Conservation (phyloP, 2,113 vertebrate species). For the Microtus montanus region DNA sequence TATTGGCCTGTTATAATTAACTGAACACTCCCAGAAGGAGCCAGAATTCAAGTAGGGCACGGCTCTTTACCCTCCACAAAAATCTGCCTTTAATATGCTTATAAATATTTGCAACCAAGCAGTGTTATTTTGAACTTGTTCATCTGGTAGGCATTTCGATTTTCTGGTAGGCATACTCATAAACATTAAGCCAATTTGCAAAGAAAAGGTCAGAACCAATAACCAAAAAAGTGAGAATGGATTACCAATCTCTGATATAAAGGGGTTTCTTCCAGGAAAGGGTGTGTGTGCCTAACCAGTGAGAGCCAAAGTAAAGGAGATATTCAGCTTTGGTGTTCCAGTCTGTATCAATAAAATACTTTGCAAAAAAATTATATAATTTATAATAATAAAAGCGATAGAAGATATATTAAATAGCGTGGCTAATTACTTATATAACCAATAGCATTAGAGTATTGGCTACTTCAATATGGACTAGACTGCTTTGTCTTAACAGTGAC, state of each 20-base stretch:
- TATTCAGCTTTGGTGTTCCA: background rate
- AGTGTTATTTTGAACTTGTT: background rate
- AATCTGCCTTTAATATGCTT: conserved; percentile 9
- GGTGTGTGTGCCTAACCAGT: background rate
- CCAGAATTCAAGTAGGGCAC: background rate
- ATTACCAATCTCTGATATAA: background rate
- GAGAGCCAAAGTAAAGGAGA: background rate
- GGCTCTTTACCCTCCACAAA: conserved; percentile 34
- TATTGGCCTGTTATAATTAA: conserved; percentile 64
- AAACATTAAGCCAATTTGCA: conserved; percentile 17
- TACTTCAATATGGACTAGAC: background rate
- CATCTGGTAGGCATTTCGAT: background rate
- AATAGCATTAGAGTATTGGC: background rate
- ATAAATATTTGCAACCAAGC: conserved; percentile 21
- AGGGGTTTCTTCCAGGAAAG: background rate
- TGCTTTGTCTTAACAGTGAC: background rate
- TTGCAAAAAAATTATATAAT: background rate
- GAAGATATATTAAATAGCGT: background rate
- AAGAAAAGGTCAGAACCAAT: background rate
- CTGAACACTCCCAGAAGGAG: conserved; percentile 50
- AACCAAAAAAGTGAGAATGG: background rate
- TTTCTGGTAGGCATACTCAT: background rate
- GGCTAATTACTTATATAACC: background rate
- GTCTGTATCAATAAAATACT: conserved; percentile 1
- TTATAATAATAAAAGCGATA: conserved; percentile 29